These are phyloP conservation scores for Ostrea edulis DNA, from an alignment of 1,140 invertebrate species.

Conservation along the genomic window DNA sequence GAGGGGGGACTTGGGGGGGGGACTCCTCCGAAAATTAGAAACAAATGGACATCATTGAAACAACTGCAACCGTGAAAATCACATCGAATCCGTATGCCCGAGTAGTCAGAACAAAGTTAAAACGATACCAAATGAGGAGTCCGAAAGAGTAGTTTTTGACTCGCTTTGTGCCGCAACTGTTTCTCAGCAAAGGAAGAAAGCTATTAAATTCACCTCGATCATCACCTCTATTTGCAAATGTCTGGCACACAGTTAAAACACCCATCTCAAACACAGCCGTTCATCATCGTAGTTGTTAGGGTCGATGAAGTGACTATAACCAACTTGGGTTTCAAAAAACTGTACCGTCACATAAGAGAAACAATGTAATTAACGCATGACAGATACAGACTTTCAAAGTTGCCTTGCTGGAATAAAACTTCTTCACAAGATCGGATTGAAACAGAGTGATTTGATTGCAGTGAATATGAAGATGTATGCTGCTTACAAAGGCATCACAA, in stretches of 20 bases:
- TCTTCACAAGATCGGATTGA: slow-evolving; percentile 41
- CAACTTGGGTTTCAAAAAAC: slow-evolving; percentile 24
- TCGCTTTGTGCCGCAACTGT: slow-evolving; percentile 41
- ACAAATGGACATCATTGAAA: neutral
- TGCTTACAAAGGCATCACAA: slow-evolving; percentile 51
- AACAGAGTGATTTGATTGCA: slow-evolving; percentile 49
- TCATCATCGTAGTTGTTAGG: slow-evolving; percentile 45
- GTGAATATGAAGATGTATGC: slow-evolving; percentile 59
- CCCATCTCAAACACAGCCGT: slow-evolving; percentile 56
- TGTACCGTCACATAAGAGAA: neutral
- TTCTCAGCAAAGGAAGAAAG: no score
- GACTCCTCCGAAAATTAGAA: neutral
- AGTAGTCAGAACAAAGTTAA: no score
- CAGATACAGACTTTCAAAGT: slow-evolving; percentile 58
- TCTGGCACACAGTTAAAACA: slow-evolving; percentile 51
- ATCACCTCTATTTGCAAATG: slow-evolving; percentile 58
- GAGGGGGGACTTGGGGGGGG: neutral
- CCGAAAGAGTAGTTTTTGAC: slow-evolving; percentile 46
- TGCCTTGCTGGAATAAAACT: slow-evolving; percentile 52
- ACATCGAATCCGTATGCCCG: slow-evolving; percentile 44
- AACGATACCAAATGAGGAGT: no score
- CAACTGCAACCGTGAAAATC: slow-evolving; percentile 35
- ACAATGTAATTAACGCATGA: no score
- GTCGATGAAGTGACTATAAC: slow-evolving; percentile 53
- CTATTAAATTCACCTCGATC: slow-evolving; percentile 60